Evolutionary conservation across 2,888 invertebrate species (phyloP).

Genomic region (Eledone cirrhosa): DNA sequence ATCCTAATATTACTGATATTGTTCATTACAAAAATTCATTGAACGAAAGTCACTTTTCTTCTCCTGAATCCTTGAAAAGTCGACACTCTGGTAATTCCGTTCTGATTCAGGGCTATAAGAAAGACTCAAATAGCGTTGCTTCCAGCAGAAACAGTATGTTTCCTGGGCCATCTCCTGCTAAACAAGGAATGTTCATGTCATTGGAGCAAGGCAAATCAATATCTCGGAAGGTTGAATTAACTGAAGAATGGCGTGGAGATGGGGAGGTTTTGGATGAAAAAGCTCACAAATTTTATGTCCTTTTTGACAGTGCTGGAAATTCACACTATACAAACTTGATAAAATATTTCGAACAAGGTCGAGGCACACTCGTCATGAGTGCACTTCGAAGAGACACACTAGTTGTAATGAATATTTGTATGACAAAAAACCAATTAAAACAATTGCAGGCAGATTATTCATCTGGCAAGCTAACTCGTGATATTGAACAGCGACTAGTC

Average conservation of each 20-base stretch:
- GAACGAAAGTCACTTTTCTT: not conserved
- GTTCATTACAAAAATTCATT: slow-evolving; percentile 17
- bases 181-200: slow-evolving; percentile 15
- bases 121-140: not conserved
- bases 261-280: slow-evolving; percentile 44
- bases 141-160: slow-evolving; percentile 17
- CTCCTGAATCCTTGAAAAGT: not conserved
- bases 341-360: slow-evolving; percentile 63
- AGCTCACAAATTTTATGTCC: slow-evolving; percentile 42
- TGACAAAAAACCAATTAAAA: slow-evolving; percentile 53
- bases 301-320: slow-evolving; percentile 47
- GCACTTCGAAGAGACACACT: slow-evolving; percentile 46
- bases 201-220: slow-evolving; percentile 25
- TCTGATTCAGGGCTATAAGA: slow-evolving; percentile 2
- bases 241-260: slow-evolving; percentile 42
- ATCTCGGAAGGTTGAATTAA: slow-evolving; percentile 34
- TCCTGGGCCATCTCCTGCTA: slow-evolving; percentile 21
- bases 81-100: slow-evolving; percentile 17
- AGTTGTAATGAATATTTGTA: slow-evolving; percentile 58
- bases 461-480: slow-evolving; percentile 48
- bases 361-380: slow-evolving; percentile 59
- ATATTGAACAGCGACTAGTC: slow-evolving; percentile 48
- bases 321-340: slow-evolving; percentile 45
- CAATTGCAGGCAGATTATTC: slow-evolving; percentile 50
- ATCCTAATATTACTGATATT: not conserved